Evolutionary conservation across 1,140 invertebrate species (phyloP).

Genomic region (Bicyclus anynana): DNA sequence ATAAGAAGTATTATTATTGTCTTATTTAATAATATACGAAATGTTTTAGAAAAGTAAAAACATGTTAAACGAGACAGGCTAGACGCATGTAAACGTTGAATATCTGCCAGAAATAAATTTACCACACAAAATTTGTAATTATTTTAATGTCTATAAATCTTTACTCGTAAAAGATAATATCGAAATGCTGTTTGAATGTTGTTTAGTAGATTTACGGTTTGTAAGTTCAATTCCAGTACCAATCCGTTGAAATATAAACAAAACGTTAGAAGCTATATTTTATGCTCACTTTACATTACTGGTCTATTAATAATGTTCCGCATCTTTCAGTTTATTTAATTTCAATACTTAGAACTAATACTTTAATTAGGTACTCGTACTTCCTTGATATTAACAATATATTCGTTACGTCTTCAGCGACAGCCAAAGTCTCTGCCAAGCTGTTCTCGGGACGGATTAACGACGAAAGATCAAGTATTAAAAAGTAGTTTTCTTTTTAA

Average conservation of each 20-base stretch:
- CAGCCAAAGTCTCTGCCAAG: too few relatives aligned
- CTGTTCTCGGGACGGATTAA: too few relatives aligned
- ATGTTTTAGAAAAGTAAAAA: background rate
- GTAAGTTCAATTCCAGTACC: background rate
- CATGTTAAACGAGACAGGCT: background rate
- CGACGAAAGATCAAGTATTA: too few relatives aligned
- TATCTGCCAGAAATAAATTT: background rate
- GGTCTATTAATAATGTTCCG: background rate
- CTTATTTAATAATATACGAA: background rate
- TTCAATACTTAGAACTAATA: background rate
- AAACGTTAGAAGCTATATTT: background rate
- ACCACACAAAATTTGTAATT: background rate
- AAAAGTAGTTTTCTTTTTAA: too few relatives aligned
- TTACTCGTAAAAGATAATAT: background rate
- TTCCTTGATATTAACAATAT: too few relatives aligned
- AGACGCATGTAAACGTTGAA: background rate
- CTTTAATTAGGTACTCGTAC: too few relatives aligned
- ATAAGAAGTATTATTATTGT: too few relatives aligned
- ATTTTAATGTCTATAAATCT: constrained; percentile 1
- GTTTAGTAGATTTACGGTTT: background rate
- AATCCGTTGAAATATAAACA: constrained; percentile 2
- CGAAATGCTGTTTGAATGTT: background rate
- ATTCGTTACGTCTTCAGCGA: too few relatives aligned
- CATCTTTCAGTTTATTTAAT: background rate
- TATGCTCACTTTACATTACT: background rate